Conservation (phyloP, 2,113 vertebrate species). For the Struthio camelus region DNA sequence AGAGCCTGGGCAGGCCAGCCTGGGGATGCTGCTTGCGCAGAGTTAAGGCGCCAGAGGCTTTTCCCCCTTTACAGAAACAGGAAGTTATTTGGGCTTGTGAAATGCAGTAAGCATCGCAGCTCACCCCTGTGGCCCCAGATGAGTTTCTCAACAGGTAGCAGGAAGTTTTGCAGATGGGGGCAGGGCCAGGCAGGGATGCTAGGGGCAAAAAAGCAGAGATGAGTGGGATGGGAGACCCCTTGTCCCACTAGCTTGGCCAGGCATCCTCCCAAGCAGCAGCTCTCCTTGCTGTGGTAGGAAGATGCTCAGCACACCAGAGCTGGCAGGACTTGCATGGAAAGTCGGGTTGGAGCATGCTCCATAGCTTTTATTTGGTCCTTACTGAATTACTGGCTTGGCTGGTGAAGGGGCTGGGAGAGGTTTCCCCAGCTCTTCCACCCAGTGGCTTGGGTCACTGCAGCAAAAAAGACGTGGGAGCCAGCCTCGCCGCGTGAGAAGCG, state of each 20-base stretch:
- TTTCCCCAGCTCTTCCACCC: no score
- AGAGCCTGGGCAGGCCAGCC: accelerated
- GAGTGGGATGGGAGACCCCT: background rate
- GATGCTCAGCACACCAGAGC: no score
- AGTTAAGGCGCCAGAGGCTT: accelerated
- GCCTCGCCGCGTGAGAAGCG: background rate
- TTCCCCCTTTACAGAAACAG: background rate
- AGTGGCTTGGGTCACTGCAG: background rate
- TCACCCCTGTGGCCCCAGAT: accelerated
- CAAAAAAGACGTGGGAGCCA: background rate
- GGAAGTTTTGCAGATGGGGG: background rate
- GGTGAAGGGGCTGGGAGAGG: background rate
- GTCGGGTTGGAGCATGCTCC: background rate
- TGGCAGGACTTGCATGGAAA: background rate
- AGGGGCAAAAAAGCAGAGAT: background rate
- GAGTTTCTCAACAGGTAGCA: constrained; percentile 48
- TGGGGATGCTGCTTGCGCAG: accelerated
- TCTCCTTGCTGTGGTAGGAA: no score
- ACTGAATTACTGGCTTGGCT: background rate
- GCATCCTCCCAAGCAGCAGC: no score
- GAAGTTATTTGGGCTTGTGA: background rate
- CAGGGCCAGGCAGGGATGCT: background rate
- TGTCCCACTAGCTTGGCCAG: background rate
- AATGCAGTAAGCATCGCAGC: background rate
- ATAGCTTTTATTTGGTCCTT: background rate